Evolutionary conservation across 1,140 invertebrate species (phyloP), one percentile per base, ranked within the genome.

Genomic region (Phocides pigmalion): DNA sequence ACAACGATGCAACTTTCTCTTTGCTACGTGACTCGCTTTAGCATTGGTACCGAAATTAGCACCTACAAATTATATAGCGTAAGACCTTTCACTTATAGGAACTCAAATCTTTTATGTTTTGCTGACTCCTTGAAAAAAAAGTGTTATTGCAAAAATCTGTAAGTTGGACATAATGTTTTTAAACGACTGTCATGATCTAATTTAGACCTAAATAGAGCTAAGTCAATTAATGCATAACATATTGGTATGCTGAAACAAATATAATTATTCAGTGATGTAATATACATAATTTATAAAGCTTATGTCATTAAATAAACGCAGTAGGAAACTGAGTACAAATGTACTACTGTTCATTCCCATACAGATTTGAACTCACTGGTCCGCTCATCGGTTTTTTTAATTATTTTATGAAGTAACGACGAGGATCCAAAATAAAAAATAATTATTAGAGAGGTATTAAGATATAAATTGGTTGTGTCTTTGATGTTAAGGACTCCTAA

Each of bases 241-340:
- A 25, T 14, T 47, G n/a, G 3, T 22, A n/a, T 50, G 6, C 28
- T 51, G 9, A 9, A 35, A 51, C 15, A 51, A 35, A 51, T 51
- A 35, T 4, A n/a, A n/a, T n/a, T n/a, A 51, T 51, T 15, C 9
- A 51, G 22, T 50, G 47, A 35, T 50, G 47, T 28, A 51, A 51
- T 32, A n/a, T 35, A 51, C 49, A 32, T 51, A 51, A 51, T 51
- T 51, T 51, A 51, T 35, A 12, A 44, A 16, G 25, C 49, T 51
- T 51, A 51, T 51, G 25, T 51, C 49, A 51, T 51, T 35, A 47
- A n/a, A 9, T 47, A 12, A 25, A 25, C n/a, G 19, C 11, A 16
- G 1, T 22, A 35, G 47, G 22, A 50, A 50, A 35, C 15, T 22
- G 8, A 51, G 25, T 51, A 51, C 49, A 51, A 8, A n/a, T 35